phyloP scores from a whole-genome alignment of 2,797 vertebrate genomes.

The Siniperca obscura region DNA sequence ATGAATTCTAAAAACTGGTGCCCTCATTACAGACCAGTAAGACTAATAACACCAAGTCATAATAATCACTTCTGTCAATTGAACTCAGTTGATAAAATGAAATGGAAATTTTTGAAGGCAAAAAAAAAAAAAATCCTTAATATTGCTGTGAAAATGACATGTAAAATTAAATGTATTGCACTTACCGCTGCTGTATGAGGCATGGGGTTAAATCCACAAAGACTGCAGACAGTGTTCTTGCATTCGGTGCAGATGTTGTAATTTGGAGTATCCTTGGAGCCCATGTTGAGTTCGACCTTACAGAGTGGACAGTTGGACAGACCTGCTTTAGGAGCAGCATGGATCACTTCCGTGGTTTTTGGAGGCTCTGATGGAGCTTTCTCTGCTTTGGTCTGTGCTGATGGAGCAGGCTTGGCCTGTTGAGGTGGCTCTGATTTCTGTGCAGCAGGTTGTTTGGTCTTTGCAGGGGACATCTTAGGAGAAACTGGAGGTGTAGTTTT shows the following conservation, averaged over 20 bases:
- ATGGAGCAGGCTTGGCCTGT: slow-evolving; percentile 55
- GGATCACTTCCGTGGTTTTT: slow-evolving; percentile 67
- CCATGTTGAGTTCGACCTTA: slow-evolving; percentile 90
- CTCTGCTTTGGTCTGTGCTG: slow-evolving; percentile 66
- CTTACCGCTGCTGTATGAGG: slow-evolving; percentile 90
- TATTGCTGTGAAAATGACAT: slow-evolving; percentile 3
- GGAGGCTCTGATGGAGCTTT: slow-evolving; percentile 42
- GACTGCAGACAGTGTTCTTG: slow-evolving; percentile 92
- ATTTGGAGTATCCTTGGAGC: slow-evolving; percentile 88
- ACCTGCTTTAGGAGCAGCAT: slow-evolving; percentile 57
- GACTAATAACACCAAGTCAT: background rate
- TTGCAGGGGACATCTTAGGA: slow-evolving; percentile 80
- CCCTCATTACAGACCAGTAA: background rate
- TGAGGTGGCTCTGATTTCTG: slow-evolving; percentile 69
- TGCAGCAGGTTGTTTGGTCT: slow-evolving; percentile 73
- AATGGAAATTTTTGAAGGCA: background rate
- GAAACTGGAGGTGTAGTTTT: slow-evolving; percentile 77
- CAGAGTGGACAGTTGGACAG: slow-evolving; percentile 89
- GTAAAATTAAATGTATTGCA: background rate
- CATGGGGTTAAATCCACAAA: slow-evolving; percentile 97
- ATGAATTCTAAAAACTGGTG: background rate
- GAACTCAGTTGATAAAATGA: background rate
- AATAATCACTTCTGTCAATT: background rate
- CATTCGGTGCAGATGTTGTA: slow-evolving; percentile 94
- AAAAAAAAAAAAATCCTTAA: background rate